These are phyloP conservation scores for Megaceryle alcyon DNA, from an alignment of 2,797 vertebrate species.

Conservation along the genomic window DNA sequence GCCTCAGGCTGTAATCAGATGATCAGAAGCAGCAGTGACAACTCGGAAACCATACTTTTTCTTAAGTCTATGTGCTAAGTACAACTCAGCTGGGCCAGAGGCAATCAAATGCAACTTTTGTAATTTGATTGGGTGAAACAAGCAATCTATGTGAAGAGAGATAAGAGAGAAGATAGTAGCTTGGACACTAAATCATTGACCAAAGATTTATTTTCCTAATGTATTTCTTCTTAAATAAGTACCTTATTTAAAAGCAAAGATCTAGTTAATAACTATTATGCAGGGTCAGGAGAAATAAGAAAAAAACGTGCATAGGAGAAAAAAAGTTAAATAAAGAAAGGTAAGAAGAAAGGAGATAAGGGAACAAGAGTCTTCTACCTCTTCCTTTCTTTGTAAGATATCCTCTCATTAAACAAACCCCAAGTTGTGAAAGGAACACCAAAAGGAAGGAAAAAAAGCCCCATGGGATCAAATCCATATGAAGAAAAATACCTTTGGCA, in stretches of 20 bases:
- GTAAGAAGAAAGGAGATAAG: neutral
- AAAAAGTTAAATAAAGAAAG: neutral
- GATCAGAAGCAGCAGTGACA: constrained; percentile 39
- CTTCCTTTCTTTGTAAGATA: neutral
- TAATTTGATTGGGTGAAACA: neutral
- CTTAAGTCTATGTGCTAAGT: neutral
- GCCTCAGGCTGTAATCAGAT: constrained; percentile 20
- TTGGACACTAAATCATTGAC: neutral
- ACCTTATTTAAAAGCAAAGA: neutral
- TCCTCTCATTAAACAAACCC: neutral
- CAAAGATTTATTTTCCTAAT: neutral
- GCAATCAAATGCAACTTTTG: neutral
- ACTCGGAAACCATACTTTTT: constrained; percentile 18
- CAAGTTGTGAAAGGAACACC: neutral
- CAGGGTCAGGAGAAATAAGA: neutral
- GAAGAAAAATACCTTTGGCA: neutral
- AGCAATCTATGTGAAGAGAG: neutral
- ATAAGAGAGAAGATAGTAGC: neutral
- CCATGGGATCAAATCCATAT: neutral
- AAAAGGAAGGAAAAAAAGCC: neutral
- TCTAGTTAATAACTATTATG: neutral
- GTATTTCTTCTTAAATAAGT: neutral
- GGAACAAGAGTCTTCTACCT: neutral
- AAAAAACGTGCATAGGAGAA: neutral
- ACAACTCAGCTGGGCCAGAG: neutral